These are phyloP conservation scores for Phalera bucephala DNA, from an alignment of 2,888 invertebrate species.

Conservation along the genomic window DNA sequence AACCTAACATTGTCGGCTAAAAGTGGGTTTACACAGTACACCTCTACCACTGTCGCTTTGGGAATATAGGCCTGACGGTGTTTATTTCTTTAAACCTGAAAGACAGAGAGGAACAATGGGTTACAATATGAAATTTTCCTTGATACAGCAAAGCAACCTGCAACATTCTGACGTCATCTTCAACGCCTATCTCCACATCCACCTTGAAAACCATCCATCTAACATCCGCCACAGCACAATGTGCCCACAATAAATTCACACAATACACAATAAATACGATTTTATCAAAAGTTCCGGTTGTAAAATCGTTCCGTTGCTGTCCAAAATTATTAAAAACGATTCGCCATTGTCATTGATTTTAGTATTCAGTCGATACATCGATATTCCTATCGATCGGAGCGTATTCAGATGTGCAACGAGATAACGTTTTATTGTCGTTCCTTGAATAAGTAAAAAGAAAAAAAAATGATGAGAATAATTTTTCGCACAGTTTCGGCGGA, in stretches of 20 bases:
- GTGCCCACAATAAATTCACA: slow-evolving; percentile 26
- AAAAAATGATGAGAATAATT: slow-evolving; percentile 15
- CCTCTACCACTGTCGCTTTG: too few species aligned
- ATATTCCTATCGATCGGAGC: slow-evolving; percentile 19
- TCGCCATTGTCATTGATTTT: slow-evolving; percentile 51
- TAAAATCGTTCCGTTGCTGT: slow-evolving; percentile 39
- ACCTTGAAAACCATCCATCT: not conserved
- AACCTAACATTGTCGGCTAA: too few species aligned
- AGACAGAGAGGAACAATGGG: too few species aligned
- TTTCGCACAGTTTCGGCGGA: slow-evolving; percentile 36
- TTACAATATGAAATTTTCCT: too few species aligned
- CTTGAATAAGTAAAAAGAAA: slow-evolving; percentile 26
- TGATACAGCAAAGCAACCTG: too few species aligned
- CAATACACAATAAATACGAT: slow-evolving; percentile 42
- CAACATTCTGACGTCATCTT: too few species aligned
- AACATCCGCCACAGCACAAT: not conserved
- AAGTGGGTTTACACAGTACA: too few species aligned
- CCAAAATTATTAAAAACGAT: slow-evolving; percentile 43
- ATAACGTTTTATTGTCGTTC: slow-evolving; percentile 37
- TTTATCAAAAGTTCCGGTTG: slow-evolving; percentile 40
- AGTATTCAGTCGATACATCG: slow-evolving; percentile 52
- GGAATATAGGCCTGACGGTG: too few species aligned
- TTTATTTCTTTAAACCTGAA: too few species aligned
- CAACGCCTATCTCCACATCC: not conserved
- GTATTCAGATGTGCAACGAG: slow-evolving; percentile 38